Evolutionary conservation across 2,797 vertebrate species (phyloP), one percentile per base, ranked within the genome.

Genomic region (Hirundo rustica): DNA sequence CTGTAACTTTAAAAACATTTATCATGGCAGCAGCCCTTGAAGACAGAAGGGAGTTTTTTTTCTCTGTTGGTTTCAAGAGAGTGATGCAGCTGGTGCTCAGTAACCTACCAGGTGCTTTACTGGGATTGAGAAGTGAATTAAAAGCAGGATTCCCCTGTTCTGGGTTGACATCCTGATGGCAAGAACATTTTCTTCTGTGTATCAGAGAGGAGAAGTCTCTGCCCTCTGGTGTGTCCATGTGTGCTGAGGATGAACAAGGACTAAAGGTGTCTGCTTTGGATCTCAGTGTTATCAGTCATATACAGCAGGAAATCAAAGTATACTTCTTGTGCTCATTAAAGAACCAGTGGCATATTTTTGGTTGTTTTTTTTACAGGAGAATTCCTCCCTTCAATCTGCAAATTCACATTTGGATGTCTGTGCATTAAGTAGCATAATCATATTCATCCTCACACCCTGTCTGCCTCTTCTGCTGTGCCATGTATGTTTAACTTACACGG

Each of bases 151-250:
- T 88, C 26, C 20, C 21, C 5, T 7, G 38, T 57, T 30, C 72
- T 7, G 5, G 27, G 18, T 80, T 68, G 67, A 42, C 21, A 61
- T 47, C 23, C 7, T 92, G 62, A 73, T 16, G 53, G 8, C 32
- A 72, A 26, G 21, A 88, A 72, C 25, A 10, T 55, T 88, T 76
- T 61, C 34, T 25, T 47, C 65, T 53, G 29, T 47, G 14, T 53
- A 5, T 65, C 44, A 45, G 45, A 54, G 42, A 76, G 30, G n/a
- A 68, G 34, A 45, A 26, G 7, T 34, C 34, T 61, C 53, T 76
- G 67, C 10, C 29, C 13, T 53, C 40, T 29, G 21, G 2, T 12
- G 26, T 66, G 54, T 57, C 61, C 1, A 0, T 10, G 34, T 0
- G 1, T 30, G 47, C n/a, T 48, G 67, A 73, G 21, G 13, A 26